These are phyloP conservation scores for Andricus grossulariae DNA, from an alignment of 1,140 invertebrate genomes.

Conservation along the genomic window DNA sequence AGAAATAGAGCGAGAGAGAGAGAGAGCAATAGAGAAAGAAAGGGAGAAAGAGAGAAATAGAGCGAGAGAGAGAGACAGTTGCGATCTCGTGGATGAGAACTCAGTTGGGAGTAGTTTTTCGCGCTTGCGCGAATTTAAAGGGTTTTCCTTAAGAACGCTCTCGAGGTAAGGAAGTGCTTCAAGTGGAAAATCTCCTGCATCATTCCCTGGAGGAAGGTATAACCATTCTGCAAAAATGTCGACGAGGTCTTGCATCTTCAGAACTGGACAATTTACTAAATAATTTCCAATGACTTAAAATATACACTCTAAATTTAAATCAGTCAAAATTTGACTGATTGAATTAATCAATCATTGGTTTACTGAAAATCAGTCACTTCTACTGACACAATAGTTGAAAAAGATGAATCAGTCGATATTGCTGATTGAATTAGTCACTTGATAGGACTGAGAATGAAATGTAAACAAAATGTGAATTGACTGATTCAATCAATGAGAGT, in stretches of 20 bases:
- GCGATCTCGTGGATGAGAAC: conserved; percentile 38
- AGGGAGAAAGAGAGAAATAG: conserved; percentile 4
- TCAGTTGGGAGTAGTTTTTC: conserved; percentile 50
- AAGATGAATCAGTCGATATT: too few species aligned
- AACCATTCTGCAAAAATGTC: not conserved
- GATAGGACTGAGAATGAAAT: too few species aligned
- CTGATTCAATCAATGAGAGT: too few species aligned
- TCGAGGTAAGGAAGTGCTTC: conserved; percentile 35
- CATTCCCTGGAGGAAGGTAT: not conserved
- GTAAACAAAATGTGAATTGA: too few species aligned
- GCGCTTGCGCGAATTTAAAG: conserved; percentile 54
- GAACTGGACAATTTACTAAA: not conserved
- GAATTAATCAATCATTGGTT: too few species aligned
- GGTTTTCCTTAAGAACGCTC: conserved; percentile 41
- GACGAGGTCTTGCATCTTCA: not conserved
- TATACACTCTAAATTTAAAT: not conserved
- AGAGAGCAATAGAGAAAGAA: not conserved
- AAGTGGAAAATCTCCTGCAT: conserved; percentile 45
- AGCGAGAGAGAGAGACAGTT: not conserved
- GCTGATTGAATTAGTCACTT: too few species aligned
- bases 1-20: conserved; percentile 13
- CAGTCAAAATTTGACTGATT: too few species aligned
- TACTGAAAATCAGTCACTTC: too few species aligned
- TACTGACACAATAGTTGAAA: too few species aligned
- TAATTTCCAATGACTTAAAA: not conserved